Conservation (phyloP, 2,888 invertebrate species). For the Philopedon plagiatum region DNA sequence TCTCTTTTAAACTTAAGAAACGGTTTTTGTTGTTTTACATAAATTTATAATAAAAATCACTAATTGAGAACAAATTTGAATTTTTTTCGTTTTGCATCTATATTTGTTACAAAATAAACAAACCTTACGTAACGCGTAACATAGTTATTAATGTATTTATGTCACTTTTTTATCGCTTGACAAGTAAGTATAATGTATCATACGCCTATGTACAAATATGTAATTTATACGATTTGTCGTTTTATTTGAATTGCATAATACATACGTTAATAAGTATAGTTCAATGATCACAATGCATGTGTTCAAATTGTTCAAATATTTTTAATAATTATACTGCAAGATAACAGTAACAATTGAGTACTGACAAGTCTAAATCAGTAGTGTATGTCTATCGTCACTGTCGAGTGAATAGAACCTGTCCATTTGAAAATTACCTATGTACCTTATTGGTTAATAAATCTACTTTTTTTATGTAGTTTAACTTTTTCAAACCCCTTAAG, state of each 20-base stretch:
- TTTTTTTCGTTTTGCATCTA: neutral
- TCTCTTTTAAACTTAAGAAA: neutral
- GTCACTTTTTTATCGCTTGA: conserved; percentile 5
- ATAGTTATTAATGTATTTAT: conserved; percentile 21
- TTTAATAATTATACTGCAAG: too few relatives aligned
- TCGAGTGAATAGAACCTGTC: too few relatives aligned
- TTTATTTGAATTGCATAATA: neutral
- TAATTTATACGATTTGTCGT: conserved; percentile 10
- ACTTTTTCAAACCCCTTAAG: too few relatives aligned
- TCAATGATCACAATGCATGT: conserved; percentile 12
- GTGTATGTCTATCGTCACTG: too few relatives aligned
- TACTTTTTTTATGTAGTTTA: too few relatives aligned
- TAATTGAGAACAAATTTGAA: neutral
- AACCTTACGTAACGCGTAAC: conserved; percentile 4
- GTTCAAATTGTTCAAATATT: neutral
- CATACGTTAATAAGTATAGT: neutral
- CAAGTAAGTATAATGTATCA: conserved; percentile 8
- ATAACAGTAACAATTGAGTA: too few relatives aligned
- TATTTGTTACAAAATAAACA: conserved; percentile 18
- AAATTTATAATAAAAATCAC: conserved; percentile 7
- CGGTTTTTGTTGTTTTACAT: neutral
- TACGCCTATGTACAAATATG: neutral
- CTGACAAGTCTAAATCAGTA: too few relatives aligned
- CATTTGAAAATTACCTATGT: too few relatives aligned
- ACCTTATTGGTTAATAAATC: too few relatives aligned